Percentiles rank a stretch among this genome's conserved stretches.
Conservation (phyloP, 1,140 invertebrate genomes). For the Acromyrmex charruanus region DNA sequence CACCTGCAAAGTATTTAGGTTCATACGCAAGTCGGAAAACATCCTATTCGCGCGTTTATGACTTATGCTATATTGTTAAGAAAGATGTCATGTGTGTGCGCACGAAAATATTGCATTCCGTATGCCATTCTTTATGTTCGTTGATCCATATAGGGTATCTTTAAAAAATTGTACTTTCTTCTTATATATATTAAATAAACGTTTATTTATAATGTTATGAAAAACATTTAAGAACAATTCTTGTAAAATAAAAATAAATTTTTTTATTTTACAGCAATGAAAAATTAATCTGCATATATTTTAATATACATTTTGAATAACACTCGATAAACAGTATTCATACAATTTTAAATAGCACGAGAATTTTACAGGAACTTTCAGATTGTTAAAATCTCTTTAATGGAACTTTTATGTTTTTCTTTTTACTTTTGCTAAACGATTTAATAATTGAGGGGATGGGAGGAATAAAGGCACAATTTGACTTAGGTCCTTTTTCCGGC, state of each 20-base stretch:
- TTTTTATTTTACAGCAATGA: not conserved
- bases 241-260: not conserved
- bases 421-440: not conserved
- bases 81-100: not conserved
- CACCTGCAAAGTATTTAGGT: constrained; percentile 17
- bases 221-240: not conserved
- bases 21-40: not conserved
- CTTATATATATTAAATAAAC: not conserved
- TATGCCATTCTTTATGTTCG: not conserved
- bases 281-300: not conserved
- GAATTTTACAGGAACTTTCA: not conserved
- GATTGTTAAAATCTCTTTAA: not conserved
- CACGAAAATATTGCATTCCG: constrained; percentile 7
- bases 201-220: not conserved
- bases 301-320: not conserved
- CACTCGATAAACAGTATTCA: not conserved
- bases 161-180: not conserved
- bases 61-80: not conserved
- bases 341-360: not conserved
- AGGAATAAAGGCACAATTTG: no score
- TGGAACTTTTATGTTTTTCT: not conserved
- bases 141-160: not conserved
- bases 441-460: not conserved
- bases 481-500: no score
- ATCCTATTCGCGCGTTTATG: not conserved